phyloP scores from a whole-genome alignment of 2,113 vertebrate species.

The Panurus biarmicus region DNA sequence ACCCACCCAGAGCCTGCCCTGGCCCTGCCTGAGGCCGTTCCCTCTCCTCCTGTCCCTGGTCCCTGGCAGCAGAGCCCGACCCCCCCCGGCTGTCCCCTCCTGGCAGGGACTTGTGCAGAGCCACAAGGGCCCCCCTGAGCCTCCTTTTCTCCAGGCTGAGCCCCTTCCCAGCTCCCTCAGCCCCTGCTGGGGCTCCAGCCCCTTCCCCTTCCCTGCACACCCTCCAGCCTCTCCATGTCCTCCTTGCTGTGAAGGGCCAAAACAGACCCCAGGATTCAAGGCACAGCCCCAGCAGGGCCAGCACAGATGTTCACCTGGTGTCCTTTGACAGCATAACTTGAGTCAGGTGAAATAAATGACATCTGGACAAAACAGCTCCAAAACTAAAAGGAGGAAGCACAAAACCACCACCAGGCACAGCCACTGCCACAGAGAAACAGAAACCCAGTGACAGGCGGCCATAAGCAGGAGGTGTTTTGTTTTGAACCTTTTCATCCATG shows the following conservation, averaged over 20 bases:
- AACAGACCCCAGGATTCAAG: neutral
- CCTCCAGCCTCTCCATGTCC: rapidly evolving
- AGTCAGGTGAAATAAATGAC: neutral
- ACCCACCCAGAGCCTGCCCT: neutral
- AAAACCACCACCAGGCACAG: neutral
- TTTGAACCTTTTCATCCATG: neutral
- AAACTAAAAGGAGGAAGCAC: neutral
- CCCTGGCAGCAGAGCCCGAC: neutral
- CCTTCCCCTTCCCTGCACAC: neutral
- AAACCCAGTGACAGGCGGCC: neutral
- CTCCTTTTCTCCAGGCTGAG: neutral
- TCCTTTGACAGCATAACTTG: rapidly evolving
- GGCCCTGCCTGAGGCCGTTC: neutral
- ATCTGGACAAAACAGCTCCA: neutral
- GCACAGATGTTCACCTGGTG: neutral
- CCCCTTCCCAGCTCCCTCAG: neutral
- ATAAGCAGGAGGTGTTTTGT: neutral
- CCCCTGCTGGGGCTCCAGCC: neutral
- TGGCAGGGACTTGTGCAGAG: neutral
- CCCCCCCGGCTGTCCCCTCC: neutral
- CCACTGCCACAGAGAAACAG: neutral
- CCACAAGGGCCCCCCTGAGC: neutral
- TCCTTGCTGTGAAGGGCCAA: neutral
- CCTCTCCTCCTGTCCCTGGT: neutral
- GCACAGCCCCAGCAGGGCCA: neutral